phyloP scores from a whole-genome alignment of 2,797 vertebrate species.

The Pseudocheirus occidentalis region DNA sequence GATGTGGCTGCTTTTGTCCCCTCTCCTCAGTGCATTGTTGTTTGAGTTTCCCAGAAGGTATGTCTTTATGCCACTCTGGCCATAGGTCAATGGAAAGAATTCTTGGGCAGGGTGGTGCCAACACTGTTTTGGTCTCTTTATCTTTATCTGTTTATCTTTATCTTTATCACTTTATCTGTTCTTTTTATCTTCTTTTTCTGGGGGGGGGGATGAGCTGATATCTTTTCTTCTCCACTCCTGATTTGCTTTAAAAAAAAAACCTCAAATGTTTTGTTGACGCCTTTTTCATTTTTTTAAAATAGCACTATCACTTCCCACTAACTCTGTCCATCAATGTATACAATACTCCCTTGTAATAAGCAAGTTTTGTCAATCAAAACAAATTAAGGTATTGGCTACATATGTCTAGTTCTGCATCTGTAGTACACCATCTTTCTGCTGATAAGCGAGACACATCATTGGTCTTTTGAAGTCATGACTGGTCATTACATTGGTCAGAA shows the following conservation, averaged over 20 bases:
- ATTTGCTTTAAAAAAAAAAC: not conserved
- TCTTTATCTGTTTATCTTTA: too few species aligned
- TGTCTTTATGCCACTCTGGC: not conserved
- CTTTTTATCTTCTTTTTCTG: not conserved
- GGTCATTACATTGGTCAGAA: not conserved
- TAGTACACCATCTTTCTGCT: not conserved
- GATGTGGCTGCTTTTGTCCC: not conserved
- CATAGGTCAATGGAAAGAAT: not conserved
- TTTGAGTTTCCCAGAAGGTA: not conserved
- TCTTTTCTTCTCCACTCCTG: not conserved
- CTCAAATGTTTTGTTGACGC: not conserved
- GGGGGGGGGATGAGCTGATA: not conserved
- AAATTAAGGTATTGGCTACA: not conserved
- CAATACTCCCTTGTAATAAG: not conserved
- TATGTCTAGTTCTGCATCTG: not conserved
- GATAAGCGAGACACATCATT: not conserved
- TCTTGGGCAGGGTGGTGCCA: not conserved
- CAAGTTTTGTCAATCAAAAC: not conserved
- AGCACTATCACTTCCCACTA: not conserved
- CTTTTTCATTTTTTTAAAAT: not conserved
- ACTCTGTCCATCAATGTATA: not conserved
- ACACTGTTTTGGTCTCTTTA: not conserved
- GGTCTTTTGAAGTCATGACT: not conserved
- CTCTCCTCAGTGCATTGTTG: not conserved
- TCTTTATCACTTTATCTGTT: too few species aligned